Evolutionary conservation across 2,797 vertebrate species (phyloP).

Genomic region (Phoeniculus purpureus): DNA sequence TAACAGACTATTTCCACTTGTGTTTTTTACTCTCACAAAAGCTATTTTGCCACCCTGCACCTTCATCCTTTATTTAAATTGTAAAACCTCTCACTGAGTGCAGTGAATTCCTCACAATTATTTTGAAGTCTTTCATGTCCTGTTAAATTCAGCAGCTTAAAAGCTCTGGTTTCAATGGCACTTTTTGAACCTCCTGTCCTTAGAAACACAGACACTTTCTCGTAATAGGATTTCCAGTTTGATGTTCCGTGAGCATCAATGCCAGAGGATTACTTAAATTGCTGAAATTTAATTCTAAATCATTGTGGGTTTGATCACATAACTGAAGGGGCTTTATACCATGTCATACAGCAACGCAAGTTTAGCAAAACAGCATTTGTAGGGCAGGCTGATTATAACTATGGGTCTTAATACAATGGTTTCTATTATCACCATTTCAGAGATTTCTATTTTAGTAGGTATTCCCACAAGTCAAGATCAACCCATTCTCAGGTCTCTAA

Average conservation of each 20-base stretch:
- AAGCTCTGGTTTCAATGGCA: constrained; percentile 5
- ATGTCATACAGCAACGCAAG: not conserved
- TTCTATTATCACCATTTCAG: not conserved
- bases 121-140: not conserved
- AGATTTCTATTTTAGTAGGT: not conserved
- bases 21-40: not conserved
- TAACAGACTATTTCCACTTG: not conserved
- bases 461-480: not conserved
- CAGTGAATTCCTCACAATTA: not conserved
- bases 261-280: constrained; percentile 22
- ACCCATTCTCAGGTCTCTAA: not conserved
- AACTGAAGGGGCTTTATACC: not conserved
- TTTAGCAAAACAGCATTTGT: not conserved
- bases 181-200: not conserved
- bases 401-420: not conserved
- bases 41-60: not conserved
- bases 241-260: not conserved
- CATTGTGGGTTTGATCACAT: not conserved
- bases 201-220: constrained; percentile 4
- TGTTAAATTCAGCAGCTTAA: constrained; percentile 2
- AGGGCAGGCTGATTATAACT: not conserved
- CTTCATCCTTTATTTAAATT: not conserved
- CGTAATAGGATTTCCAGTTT: constrained; percentile 36
- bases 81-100: not conserved
- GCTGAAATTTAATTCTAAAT: constrained; percentile 39